Percentiles rank a stretch among this genome's conserved stretches.
Evolutionary conservation across 2,797 vertebrate species (phyloP).

Genomic region (Sarcoramphus papa): DNA sequence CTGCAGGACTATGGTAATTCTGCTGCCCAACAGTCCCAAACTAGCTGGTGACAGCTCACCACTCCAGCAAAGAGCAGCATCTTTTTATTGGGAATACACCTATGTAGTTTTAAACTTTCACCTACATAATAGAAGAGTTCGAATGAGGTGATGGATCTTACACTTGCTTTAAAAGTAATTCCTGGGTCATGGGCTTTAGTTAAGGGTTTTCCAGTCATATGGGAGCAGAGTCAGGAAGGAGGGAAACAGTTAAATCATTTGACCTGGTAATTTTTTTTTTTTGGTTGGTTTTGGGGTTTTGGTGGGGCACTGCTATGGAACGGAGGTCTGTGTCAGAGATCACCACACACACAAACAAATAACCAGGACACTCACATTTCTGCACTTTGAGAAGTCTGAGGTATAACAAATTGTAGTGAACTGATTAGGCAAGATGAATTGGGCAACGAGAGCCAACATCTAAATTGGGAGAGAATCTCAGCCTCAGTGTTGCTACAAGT

Average conservation of each 20-base stretch:
- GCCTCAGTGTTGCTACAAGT: not conserved
- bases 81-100: not conserved
- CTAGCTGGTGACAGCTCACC: not conserved
- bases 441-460: not conserved
- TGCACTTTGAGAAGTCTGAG: not conserved
- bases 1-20: not conserved
- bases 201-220: not conserved
- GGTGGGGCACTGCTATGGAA: not conserved
- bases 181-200: not conserved
- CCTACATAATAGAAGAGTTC: rapidly evolving
- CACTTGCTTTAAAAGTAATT: not conserved
- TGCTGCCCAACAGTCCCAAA: not conserved
- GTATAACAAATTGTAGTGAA: not conserved
- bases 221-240: not conserved
- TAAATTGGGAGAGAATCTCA: not conserved
- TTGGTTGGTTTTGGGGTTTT: not conserved
- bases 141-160: not conserved
- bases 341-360: not conserved
- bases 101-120: not conserved
- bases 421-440: not conserved
- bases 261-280: not conserved
- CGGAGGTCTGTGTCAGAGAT: not conserved
- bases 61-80: not conserved
- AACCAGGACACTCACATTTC: not conserved
- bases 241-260: not conserved